phyloP scores from a whole-genome alignment of 2,113 vertebrate genomes.

The Chlorocebus sabaeus region DNA sequence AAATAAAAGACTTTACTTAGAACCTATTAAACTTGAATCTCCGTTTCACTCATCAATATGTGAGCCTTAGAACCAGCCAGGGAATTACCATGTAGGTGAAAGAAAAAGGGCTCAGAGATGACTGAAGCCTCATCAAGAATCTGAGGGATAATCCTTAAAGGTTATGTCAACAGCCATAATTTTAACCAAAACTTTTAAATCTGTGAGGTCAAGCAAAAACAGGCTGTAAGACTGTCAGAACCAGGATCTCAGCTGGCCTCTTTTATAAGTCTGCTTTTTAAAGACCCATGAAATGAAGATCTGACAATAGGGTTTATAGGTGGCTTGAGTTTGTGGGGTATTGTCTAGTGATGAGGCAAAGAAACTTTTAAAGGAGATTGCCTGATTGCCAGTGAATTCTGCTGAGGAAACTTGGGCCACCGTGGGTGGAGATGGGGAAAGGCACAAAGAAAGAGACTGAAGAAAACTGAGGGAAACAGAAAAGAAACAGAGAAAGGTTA shows the following conservation, averaged over 20 bases:
- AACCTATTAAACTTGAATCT: constrained; percentile 9
- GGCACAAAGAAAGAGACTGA: neutral
- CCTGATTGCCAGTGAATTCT: neutral
- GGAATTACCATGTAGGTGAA: neutral
- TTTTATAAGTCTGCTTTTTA: constrained; percentile 33
- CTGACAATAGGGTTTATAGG: neutral
- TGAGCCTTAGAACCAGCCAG: neutral
- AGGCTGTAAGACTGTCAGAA: constrained; percentile 23
- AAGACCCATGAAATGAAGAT: neutral
- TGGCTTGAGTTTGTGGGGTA: neutral
- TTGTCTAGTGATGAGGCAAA: neutral
- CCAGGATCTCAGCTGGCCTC: neutral
- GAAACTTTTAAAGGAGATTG: neutral
- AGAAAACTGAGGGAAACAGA: neutral
- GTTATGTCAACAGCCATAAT: constrained; percentile 53
- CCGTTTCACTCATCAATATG: neutral
- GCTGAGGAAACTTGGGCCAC: neutral
- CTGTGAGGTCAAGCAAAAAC: constrained; percentile 22
- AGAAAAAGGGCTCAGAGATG: neutral
- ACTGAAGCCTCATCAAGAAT: constrained; percentile 58
- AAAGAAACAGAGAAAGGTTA: neutral
- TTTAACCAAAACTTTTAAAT: constrained; percentile 44
- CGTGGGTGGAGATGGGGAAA: neutral
- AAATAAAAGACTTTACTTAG: neutral
- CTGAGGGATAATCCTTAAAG: constrained; percentile 44